Conservation (phyloP, 2,113 vertebrate genomes). For the Tylochromis polylepis region DNA sequence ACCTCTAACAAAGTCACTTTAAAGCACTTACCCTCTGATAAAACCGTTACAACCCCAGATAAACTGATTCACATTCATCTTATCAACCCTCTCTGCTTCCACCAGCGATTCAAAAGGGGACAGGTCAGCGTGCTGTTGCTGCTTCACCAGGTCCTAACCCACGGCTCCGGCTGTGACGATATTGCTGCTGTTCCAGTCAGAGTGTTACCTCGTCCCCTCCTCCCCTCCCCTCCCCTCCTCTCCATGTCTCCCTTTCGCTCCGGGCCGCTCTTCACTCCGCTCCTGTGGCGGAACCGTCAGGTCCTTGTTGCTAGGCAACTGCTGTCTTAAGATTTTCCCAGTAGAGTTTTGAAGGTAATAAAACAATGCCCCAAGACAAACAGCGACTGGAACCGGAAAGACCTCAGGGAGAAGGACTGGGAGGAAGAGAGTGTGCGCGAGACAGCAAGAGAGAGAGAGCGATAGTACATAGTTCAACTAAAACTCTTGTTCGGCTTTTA, state of each 20-base stretch:
- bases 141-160: conserved; percentile 32
- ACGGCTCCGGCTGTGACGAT: conserved; percentile 36
- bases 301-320: conserved; percentile 78
- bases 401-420: conserved; percentile 22
- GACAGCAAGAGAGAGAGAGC: neutral
- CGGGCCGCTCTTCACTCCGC: conserved; percentile 38
- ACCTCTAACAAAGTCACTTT: neutral
- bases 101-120: conserved; percentile 4
- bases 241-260: conserved; percentile 18
- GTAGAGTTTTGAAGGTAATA: conserved; percentile 77
- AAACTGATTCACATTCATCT: conserved; percentile 34
- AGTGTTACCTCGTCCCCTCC: conserved; percentile 9
- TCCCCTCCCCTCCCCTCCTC: neutral
- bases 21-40: neutral
- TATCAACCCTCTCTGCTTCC: conserved; percentile 5
- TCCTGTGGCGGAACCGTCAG: conserved; percentile 69
- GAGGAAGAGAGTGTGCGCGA: neutral
- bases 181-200: conserved; percentile 36
- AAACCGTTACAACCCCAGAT: neutral
- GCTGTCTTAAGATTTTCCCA: conserved; percentile 72
- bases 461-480: neutral
- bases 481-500: conserved; percentile 1
- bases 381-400: conserved; percentile 63
- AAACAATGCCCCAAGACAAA: conserved; percentile 81
- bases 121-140: conserved; percentile 29